These are phyloP conservation scores for Trichogramma dendrolimi DNA, from an alignment of 2,888 invertebrate species.

Conservation along the genomic window DNA sequence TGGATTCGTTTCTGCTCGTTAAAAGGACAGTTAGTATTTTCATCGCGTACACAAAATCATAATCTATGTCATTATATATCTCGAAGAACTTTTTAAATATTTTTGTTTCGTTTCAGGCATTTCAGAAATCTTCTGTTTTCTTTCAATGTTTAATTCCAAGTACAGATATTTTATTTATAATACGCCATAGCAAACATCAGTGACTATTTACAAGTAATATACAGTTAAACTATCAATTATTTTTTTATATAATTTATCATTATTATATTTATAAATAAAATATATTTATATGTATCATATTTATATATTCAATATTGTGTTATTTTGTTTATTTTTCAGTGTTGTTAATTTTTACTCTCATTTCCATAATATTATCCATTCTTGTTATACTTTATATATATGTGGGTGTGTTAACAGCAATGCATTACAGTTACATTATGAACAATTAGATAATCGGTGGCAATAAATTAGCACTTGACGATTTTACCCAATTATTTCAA, in stretches of 20 bases:
- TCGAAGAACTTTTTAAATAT: constrained; percentile 18
- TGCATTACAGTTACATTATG: constrained; percentile 45
- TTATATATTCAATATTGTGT: constrained; percentile 18
- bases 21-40: constrained; percentile 12
- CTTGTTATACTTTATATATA: no score
- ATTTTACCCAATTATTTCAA: constrained; percentile 36
- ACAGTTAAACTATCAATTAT: constrained; percentile 46
- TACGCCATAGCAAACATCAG: constrained; percentile 49
- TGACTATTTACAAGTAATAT: constrained; percentile 51
- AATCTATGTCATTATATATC: constrained; percentile 9
- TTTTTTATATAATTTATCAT: constrained; percentile 44
- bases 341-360: constrained; percentile 19
- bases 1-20: constrained; percentile 8
- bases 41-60: background rate
- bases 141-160: constrained; percentile 41
- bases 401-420: constrained; percentile 45
- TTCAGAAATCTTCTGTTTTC: constrained; percentile 26
- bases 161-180: constrained; percentile 48
- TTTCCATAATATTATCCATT: constrained; percentile 30
- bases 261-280: constrained; percentile 47
- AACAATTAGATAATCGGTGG: constrained; percentile 50
- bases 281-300: constrained; percentile 34
- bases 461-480: constrained; percentile 45
- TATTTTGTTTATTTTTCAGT: constrained; percentile 15
- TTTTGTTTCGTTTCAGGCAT: constrained; percentile 36